These are phyloP conservation scores for Sipha maydis DNA, from an alignment of 2,888 invertebrate species.

Conservation along the genomic window DNA sequence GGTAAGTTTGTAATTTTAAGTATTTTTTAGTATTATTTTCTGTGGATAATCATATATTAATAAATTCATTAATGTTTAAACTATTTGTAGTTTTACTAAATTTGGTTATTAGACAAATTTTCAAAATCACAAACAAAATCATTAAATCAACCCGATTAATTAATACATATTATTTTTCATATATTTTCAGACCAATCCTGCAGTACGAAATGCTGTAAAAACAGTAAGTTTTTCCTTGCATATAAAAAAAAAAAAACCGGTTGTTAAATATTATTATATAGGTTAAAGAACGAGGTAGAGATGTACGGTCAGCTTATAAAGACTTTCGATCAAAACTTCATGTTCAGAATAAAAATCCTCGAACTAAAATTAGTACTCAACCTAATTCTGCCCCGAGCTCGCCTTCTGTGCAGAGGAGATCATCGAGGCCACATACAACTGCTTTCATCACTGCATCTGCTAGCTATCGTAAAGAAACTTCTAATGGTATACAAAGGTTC, in stretches of 20 bases:
- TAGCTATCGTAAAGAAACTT: slow-evolving; percentile 63
- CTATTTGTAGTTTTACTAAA: too few relatives aligned
- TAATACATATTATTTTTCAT: slow-evolving; percentile 63
- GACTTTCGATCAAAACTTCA: slow-evolving; percentile 76
- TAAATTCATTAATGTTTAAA: too few relatives aligned
- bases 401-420: slow-evolving; percentile 68
- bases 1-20: slow-evolving; percentile 70
- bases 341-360: slow-evolving; percentile 66
- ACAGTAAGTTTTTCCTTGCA: slow-evolving; percentile 77
- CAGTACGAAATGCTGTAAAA: slow-evolving; percentile 92
- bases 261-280: slow-evolving; percentile 66
- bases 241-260: background rate
- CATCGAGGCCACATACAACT: slow-evolving; percentile 60
- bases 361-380: slow-evolving; percentile 64
- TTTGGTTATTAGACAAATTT: too few relatives aligned
- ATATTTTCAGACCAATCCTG: slow-evolving; percentile 87
- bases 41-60: slow-evolving; percentile 53
- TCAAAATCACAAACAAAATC: too few relatives aligned
- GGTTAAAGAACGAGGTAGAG: slow-evolving; percentile 80
- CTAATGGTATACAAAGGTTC: slow-evolving; percentile 43
- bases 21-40: slow-evolving; percentile 8
- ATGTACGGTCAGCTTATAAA: slow-evolving; percentile 82
- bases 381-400: slow-evolving; percentile 77
- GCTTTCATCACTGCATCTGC: slow-evolving; percentile 62
- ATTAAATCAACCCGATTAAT: too few relatives aligned